Evolutionary conservation across 2,797 vertebrate species (phyloP), one percentile per base, ranked within the genome.

Genomic region (Paratrypauchen microcephalus): DNA sequence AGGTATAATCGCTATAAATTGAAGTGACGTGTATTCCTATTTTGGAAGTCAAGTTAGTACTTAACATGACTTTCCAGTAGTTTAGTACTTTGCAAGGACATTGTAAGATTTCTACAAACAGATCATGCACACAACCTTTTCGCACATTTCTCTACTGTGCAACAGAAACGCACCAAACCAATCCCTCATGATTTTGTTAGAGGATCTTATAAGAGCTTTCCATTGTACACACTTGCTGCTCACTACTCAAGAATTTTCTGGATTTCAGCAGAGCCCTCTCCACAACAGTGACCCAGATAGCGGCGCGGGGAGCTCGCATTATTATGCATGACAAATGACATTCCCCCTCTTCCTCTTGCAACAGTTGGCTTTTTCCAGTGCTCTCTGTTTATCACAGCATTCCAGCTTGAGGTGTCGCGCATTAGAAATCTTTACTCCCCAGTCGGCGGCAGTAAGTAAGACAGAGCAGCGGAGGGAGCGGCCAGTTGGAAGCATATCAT

Each of bases 351-450:
- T 78, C 61, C 69, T 60, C 58, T 60, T 66, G 71, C 80, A 79
- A 85, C 85, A 83, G 73, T 78, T 78, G 72, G 68, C 74, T 71
- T 71, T 63, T 76, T 55, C 54, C 32, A 55, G 36, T 59, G 19
- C 64, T 66, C 68, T 65, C 74, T 78, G 84, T 90, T 90, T 89
- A 91, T 90, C 88, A 84, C 74, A 64, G 77, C 79, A 84, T 81
- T 79, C 76, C 86, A 88, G 88, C 79, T 88, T 83, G 82, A 87
- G 75, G 82, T 81, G 80, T 83, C 76, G 74, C 72, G 80, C 76
- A 86, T 81, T 80, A 78, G 73, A 85, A 86, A 84, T 84, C 80
- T 83, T 84, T 87, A 80, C 80, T 87, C 73, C 76, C 70, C 72
- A 75, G 70, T 78, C 78, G 72, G 47, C 74, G 57, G 74, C 82